A percentile compares a stretch with the other conserved stretches of the same genome.
These are phyloP conservation scores for Oscheius sp. DNA, from an alignment of 2,888 invertebrate genomes.

Conservation along the genomic window DNA sequence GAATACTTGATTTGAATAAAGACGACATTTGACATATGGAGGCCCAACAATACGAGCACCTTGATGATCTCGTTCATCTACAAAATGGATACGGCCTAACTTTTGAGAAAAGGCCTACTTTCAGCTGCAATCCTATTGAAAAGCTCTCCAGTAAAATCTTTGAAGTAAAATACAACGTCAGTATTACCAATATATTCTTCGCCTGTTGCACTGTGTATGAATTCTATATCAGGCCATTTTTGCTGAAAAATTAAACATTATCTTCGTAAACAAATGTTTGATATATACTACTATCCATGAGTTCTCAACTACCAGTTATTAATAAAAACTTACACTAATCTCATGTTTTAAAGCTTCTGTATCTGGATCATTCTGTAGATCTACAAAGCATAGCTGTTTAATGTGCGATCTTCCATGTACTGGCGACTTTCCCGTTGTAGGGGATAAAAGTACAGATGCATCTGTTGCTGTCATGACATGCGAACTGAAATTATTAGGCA, in stretches of 20 bases:
- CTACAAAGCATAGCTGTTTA: conserved; percentile 12
- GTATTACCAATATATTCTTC: conserved; percentile 1
- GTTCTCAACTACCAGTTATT: neutral
- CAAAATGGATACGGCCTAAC: neutral
- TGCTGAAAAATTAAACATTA: conserved; percentile 1
- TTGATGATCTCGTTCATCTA: neutral
- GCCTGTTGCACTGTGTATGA: conserved; percentile 13
- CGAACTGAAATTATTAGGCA: conserved; percentile 1
- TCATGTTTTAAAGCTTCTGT: neutral
- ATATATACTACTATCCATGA: too few species aligned
- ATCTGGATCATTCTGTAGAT: neutral
- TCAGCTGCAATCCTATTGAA: conserved; percentile 11
- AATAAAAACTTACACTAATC: neutral
- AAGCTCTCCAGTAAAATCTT: conserved; percentile 25
- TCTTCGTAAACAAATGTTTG: too few species aligned
- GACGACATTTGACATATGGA: conserved; percentile 14
- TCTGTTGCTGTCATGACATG: conserved; percentile 15
- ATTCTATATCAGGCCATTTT: conserved; percentile 18
- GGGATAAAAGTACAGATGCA: neutral
- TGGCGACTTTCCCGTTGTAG: conserved; percentile 16
- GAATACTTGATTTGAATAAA: neutral
- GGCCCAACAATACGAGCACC: conserved; percentile 5
- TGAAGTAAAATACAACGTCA: conserved; percentile 33
- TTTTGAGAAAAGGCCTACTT: neutral
- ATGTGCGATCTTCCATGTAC: conserved; percentile 5